phyloP scores from a whole-genome alignment of 2,113 vertebrate species.

The Crotalus tigris region DNA sequence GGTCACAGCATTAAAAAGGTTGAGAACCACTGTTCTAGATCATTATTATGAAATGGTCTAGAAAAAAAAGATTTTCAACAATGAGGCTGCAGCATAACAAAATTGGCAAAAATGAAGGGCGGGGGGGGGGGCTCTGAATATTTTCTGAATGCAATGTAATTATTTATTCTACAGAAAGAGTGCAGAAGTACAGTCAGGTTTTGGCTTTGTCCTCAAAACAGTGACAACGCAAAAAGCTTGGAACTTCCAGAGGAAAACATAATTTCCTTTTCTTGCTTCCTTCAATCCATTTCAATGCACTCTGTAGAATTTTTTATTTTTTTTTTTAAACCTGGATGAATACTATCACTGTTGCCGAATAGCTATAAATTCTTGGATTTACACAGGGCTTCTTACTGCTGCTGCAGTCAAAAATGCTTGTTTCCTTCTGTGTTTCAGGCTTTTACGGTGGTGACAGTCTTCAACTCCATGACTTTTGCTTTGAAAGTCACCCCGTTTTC shows the following conservation, averaged over 20 bases:
- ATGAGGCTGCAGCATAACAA: too few species aligned
- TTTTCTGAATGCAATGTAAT: too few species aligned
- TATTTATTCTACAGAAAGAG: background rate
- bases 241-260: background rate
- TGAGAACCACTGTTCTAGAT: too few species aligned
- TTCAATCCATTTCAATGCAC: background rate
- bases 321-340: background rate
- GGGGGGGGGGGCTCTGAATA: too few species aligned
- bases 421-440: slow-evolving; percentile 70
- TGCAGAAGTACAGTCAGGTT: background rate
- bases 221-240: background rate
- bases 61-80: too few species aligned
- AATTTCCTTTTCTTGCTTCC: background rate
- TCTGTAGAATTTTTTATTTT: background rate
- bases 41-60: too few species aligned
- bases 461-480: slow-evolving; percentile 95
- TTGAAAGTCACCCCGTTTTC: slow-evolving; percentile 93
- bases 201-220: background rate
- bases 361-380: background rate
- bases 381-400: background rate
- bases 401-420: background rate
- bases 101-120: too few species aligned
- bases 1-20: too few species aligned
- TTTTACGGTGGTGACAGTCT: slow-evolving; percentile 93
- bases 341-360: background rate